Percentiles rank a stretch among this genome's conserved stretches.
These are phyloP conservation scores for Sinocyclocheilus anophthalmus DNA, from an alignment of 2,113 vertebrate species.

Conservation along the genomic window DNA sequence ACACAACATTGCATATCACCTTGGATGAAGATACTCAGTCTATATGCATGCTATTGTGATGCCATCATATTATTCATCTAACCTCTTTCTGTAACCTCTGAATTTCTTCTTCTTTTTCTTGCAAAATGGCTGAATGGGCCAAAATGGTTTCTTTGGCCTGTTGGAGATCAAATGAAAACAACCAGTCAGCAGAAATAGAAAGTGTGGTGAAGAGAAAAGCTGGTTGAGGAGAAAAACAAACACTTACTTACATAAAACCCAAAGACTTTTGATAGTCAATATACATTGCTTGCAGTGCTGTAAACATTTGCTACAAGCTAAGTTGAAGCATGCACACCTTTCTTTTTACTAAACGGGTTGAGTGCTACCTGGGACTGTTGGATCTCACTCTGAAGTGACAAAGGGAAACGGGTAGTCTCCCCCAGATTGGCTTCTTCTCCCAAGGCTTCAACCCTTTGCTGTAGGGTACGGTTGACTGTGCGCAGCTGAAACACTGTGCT, in stretches of 20 bases:
- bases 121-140: constrained; percentile 72
- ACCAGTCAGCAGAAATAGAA: neutral
- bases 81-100: constrained; percentile 72
- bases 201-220: neutral
- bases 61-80: neutral
- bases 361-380: constrained; percentile 77
- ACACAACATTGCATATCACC: neutral
- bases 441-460: constrained; percentile 69
- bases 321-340: neutral
- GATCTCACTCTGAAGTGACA: constrained; percentile 79
- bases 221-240: constrained; percentile 4
- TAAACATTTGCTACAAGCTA: neutral
- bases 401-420: constrained; percentile 64
- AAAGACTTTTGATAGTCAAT: neutral
- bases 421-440: constrained; percentile 73
- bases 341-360: neutral
- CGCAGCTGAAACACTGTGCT: constrained; percentile 77
- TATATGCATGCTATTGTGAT: neutral
- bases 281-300: neutral
- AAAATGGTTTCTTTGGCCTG: constrained; percentile 73
- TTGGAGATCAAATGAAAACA: constrained; percentile 14
- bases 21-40: neutral
- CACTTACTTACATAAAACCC: neutral
- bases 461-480: constrained; percentile 73
- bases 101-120: constrained; percentile 73